Evolutionary conservation across 2,888 invertebrate genomes (phyloP).

Genomic region (Clivina fossor): DNA sequence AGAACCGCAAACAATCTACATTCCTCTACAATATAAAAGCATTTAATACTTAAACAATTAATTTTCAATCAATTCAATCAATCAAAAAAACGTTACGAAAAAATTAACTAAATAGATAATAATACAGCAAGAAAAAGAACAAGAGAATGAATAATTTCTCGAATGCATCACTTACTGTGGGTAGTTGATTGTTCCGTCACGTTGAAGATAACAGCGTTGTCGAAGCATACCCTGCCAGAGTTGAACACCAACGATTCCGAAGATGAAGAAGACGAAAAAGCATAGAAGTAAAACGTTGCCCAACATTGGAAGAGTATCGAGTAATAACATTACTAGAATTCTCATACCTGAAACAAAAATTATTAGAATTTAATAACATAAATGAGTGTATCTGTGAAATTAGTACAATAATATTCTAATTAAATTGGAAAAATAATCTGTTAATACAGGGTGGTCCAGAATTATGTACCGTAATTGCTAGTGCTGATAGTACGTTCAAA

Average conservation of each 20-base stretch:
- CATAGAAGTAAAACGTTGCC: constrained; percentile 97
- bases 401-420: no score
- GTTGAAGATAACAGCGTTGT: constrained; percentile 85
- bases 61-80: background rate
- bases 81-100: background rate
- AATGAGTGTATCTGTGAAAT: no score
- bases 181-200: constrained; percentile 69
- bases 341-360: constrained; percentile 83
- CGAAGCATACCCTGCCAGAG: constrained; percentile 97
- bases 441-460: no score
- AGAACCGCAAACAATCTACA: constrained; percentile 17
- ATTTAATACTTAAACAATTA: background rate
- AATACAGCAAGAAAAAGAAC: background rate
- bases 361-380: no score
- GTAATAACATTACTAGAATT: constrained; percentile 94
- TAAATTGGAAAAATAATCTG: no score
- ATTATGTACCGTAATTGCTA: no score
- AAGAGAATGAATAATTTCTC: background rate
- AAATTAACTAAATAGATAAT: background rate
- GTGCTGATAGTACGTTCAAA: no score
- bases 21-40: constrained; percentile 34
- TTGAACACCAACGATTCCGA: constrained; percentile 99
- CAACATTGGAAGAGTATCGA: constrained; percentile 99
- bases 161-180: constrained; percentile 70
- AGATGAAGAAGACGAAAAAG: constrained; percentile 99